Evolutionary conservation across 2,113 vertebrate genomes (phyloP).

Genomic region (Silurus asotus): DNA sequence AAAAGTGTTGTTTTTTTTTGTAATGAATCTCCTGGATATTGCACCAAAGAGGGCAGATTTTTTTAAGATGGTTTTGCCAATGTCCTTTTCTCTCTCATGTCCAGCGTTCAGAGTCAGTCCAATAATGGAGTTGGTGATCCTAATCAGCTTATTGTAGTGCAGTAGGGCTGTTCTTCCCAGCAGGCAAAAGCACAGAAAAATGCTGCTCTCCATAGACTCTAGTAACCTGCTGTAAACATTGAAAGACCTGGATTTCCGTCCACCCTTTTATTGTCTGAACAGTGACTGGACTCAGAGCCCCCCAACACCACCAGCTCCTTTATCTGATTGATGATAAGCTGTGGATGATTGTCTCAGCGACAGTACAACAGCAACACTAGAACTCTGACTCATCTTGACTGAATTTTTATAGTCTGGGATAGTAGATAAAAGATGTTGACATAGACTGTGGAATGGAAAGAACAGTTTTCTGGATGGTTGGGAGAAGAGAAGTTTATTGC

Average conservation of each 20-base stretch:
- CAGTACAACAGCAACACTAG: not conserved
- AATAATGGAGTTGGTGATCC: not conserved
- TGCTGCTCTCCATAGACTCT: not conserved
- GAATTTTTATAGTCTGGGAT: not conserved
- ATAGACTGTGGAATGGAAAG: not conserved
- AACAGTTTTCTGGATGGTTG: not conserved
- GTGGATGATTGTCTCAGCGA: not conserved
- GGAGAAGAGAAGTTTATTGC: not conserved
- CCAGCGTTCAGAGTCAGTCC: not conserved
- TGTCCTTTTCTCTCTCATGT: not conserved
- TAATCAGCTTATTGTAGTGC: not conserved
- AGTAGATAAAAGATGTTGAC: not conserved
- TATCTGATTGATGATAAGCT: not conserved
- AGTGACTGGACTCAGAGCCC: not conserved
- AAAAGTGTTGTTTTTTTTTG: not conserved
- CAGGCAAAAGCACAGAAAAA: not conserved
- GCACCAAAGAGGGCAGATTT: not conserved
- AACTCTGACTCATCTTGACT: not conserved
- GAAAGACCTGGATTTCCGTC: not conserved
- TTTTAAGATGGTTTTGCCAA: not conserved
- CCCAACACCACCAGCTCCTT: not conserved
- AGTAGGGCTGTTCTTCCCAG: not conserved
- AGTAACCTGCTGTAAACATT: not conserved
- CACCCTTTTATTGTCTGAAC: not conserved
- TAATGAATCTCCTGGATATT: not conserved